Percentiles rank a stretch among this genome's conserved stretches.
These are phyloP conservation scores for Urophycis tenuis DNA, from an alignment of 2,797 vertebrate genomes.

Conservation along the genomic window DNA sequence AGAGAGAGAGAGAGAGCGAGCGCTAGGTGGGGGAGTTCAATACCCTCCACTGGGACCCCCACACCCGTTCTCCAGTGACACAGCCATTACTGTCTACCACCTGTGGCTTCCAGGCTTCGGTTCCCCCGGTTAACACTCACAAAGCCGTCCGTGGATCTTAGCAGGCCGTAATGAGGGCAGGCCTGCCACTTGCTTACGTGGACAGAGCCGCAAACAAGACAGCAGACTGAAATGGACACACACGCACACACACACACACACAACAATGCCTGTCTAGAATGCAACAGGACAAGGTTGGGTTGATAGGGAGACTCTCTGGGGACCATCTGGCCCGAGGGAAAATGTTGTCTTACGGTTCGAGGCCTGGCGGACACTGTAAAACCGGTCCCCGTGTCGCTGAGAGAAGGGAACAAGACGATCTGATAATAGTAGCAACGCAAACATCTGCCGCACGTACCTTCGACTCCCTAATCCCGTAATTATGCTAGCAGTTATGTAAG, in stretches of 20 bases:
- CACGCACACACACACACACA: no score
- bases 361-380: conserved; percentile 19
- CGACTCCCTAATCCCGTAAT: conserved; percentile 55
- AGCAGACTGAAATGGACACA: not conserved
- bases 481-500: conserved; percentile 58
- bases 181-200: not conserved
- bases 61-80: conserved; percentile 11
- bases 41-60: not conserved
- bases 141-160: not conserved
- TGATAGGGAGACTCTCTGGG: not conserved
- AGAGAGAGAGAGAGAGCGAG: conserved; percentile 10
- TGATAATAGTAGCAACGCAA: conserved; percentile 47
- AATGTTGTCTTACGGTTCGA: not conserved
- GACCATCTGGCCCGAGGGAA: not conserved
- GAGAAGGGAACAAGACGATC: conserved; percentile 28
- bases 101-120: not conserved
- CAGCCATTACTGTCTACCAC: not conserved
- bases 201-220: not conserved
- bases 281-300: conserved; percentile 1
- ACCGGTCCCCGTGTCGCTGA: conserved; percentile 42
- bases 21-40: not conserved
- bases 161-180: not conserved
- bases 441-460: conserved; percentile 57
- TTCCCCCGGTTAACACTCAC: not conserved
- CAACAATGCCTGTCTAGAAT: not conserved